phyloP scores from a whole-genome alignment of 2,797 vertebrate genomes.

The Syncerus caffer region DNA sequence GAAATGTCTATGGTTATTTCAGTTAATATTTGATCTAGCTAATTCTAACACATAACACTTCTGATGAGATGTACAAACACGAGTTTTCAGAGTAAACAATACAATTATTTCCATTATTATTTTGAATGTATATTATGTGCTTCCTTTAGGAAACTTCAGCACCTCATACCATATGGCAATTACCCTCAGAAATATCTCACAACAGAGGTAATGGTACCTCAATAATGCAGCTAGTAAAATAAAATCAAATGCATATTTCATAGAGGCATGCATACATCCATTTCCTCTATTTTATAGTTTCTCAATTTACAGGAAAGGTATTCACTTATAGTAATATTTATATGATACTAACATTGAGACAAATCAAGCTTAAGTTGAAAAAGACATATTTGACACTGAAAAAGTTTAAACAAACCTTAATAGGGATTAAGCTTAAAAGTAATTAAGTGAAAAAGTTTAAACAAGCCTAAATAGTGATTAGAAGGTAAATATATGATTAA shows the following conservation, averaged over 20 bases:
- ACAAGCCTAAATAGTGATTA: background rate
- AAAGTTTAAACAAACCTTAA: background rate
- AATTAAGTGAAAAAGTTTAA: background rate
- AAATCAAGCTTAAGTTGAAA: constrained; percentile 52
- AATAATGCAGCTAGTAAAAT: constrained; percentile 65
- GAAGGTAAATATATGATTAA: background rate
- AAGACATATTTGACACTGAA: background rate
- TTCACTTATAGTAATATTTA: constrained; percentile 43
- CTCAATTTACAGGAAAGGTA: background rate
- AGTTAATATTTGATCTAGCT: constrained; percentile 69
- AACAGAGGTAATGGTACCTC: background rate
- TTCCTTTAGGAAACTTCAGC: background rate
- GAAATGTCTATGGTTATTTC: background rate
- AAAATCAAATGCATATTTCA: constrained; percentile 60
- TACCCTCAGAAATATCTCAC: background rate
- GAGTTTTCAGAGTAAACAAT: constrained; percentile 51
- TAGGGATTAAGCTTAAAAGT: background rate
- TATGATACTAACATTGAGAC: constrained; percentile 29
- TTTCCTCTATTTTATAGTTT: constrained; percentile 46
- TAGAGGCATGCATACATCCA: constrained; percentile 57
- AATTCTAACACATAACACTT: constrained; percentile 63
- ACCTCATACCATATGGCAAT: background rate
- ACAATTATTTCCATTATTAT: background rate
- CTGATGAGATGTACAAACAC: constrained; percentile 54
- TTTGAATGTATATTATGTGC: background rate